Base-by-base conservation (phyloP, 1,140 invertebrate genomes). In the Neuroterus valhalla region DNA sequence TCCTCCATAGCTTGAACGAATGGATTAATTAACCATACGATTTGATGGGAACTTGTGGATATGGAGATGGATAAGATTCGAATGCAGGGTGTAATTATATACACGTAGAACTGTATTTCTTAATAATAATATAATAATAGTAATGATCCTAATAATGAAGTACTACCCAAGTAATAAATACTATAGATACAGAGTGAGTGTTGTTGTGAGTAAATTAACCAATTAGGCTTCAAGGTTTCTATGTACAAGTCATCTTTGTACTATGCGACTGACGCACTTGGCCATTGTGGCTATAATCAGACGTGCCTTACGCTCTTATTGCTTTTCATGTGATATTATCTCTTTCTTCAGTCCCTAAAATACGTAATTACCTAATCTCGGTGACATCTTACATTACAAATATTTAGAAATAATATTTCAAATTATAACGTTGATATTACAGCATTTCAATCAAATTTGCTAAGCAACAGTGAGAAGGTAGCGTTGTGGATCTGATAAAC, bases 161-260 rank as follows among this genome's bases (percentile, higher is more conserved):
- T 89, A 88, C 89, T 90, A 90, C 88, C 89, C 89, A 90, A 89
- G 87, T 90, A 90, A 90, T 90, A 90, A 90, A 90, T 90, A 90
- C 89, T 90, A 90, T 90, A 90, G 87, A 89, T 90, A 90, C 89
- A 89, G 84, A 87, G 84, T 88, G 85, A 89, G 87, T 89, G 85
- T 89, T 83, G 81, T 85, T 82, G 84, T 89, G 84, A 87, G 85
- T 89, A 87, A 88, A 86, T 88, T 87, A 88, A 87, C 84, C 84
- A 87, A 87, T 87, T 86, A 81, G 85, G 81, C 75, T 82, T 82
- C 69, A 70, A 74, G 71, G 78, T 81, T 87, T 78, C 87, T 89
- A 89, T 89, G 88, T 89, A 89, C 88, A 90, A 89, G 87, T 86
- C 87, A 89, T 88, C 88, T 89, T 90, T 89, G 87, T 89, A 89